Percentiles rank a stretch among this genome's conserved stretches.
Evolutionary conservation across 2,113 vertebrate species (phyloP).

Genomic region (Ascaphus truei): DNA sequence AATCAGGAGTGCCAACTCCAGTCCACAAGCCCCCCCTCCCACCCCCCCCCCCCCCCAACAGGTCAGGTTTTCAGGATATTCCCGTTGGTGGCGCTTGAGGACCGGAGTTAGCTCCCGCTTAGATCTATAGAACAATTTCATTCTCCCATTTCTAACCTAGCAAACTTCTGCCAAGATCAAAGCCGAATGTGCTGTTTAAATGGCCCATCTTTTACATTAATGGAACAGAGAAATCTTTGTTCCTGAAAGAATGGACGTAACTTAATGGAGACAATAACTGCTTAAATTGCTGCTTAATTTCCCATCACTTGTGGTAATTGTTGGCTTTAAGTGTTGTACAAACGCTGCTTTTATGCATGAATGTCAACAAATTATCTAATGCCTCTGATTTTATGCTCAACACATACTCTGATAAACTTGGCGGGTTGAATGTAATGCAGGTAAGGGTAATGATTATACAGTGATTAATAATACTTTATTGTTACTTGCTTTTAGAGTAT

Average conservation of each 20-base stretch:
- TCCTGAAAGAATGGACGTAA: neutral
- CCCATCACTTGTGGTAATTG: conserved; percentile 25
- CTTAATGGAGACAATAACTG: conserved; percentile 29
- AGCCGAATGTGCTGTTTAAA: conserved; percentile 13
- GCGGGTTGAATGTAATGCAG: neutral
- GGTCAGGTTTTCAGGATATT: no score
- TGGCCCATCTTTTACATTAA: conserved; percentile 18
- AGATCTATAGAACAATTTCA: no score
- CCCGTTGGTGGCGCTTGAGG: no score
- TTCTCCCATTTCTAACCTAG: no score
- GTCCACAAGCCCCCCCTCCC: no score
- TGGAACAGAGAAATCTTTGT: conserved; percentile 30
- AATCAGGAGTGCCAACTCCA: no score
- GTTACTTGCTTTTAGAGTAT: no score
- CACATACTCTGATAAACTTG: neutral
- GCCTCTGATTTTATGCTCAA: neutral
- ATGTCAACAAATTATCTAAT: neutral
- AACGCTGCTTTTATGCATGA: neutral
- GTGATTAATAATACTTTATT: neutral
- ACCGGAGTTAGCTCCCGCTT: no score
- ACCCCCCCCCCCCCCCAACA: no score
- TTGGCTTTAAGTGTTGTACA: conserved; percentile 15
- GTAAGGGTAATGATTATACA: neutral
- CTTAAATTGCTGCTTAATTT: conserved; percentile 33
- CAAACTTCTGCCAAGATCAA: conserved; percentile 3